Evolutionary conservation across 2,797 vertebrate genomes (phyloP), one percentile per base, ranked within the genome.

Genomic region (Cichlasoma orientale): DNA sequence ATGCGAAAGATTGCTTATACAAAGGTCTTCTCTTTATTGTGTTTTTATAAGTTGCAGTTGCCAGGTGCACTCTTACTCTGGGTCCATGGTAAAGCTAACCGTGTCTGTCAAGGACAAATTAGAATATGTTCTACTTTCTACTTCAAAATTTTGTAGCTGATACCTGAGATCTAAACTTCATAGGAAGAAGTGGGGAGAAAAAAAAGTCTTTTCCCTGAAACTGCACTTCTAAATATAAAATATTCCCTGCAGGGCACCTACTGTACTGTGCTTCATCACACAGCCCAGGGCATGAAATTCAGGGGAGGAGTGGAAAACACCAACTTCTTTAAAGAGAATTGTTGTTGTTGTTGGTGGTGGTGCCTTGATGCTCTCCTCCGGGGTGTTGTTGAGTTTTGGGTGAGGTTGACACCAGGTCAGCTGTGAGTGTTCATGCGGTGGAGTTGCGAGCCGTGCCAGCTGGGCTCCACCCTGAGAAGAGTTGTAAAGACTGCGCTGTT

Each of bases 331-430:
- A 75, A 63, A 58, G 8, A 44, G 10, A n/a, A 47, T 38, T 58
- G 31, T 44, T 61, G 56, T 31, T 56, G 59, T 55, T 71, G 44
- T 21, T 63, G 69, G 29, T 75, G 50, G 3, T 75, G 36, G 21
- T 36, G 56, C 9, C 27, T 72, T 77, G 36, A 33, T 69, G 69
- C 21, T 8, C 61, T 79, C 76, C 56, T 74, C 44, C 52, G 25
- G 25, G 25, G 47, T 68, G 75, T 68, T 66, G 79, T 33, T 33
- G 61, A 54, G 61, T 73, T 86, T 53, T 57, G 74, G 74, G 21
- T 75, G 83, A 81, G 82, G 80, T 57, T 75, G 52, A 86, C 80
- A 74, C 23, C 36, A 71, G 82, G 81, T 83, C 84, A 81, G 53
- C 74, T 14, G 58, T 1, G 25, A 9, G 1, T 38, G 54, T 57